Percentiles rank a stretch among this genome's conserved stretches.
phyloP scores from a whole-genome alignment of 2,888 invertebrate species.

The Coelopa pilipes region DNA sequence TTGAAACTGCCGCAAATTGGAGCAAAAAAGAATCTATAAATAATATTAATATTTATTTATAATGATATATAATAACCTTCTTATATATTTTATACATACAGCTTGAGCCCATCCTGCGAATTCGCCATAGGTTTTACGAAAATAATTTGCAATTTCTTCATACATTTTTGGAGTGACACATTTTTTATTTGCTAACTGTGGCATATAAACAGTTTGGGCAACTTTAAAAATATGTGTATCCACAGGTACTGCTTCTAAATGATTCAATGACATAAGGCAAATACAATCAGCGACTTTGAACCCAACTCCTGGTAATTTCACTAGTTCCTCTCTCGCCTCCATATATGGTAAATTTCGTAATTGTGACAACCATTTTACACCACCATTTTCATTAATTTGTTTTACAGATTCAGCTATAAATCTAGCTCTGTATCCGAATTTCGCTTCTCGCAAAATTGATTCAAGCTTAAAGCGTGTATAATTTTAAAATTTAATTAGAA shows the following conservation, averaged over 20 bases:
- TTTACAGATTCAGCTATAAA: slow-evolving; percentile 83
- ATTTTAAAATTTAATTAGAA: neutral
- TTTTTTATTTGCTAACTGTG: slow-evolving; percentile 77
- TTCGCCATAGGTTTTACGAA: slow-evolving; percentile 83
- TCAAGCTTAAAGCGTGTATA: slow-evolving; percentile 71
- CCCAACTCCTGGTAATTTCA: slow-evolving; percentile 88
- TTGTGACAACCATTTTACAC: slow-evolving; percentile 77
- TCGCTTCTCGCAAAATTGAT: slow-evolving; percentile 75
- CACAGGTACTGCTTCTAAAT: slow-evolving; percentile 89
- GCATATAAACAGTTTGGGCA: slow-evolving; percentile 82
- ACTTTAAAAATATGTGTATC: slow-evolving; percentile 97
- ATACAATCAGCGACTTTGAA: slow-evolving; percentile 98
- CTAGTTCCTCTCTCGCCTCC: slow-evolving; percentile 78
- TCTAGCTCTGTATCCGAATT: slow-evolving; percentile 89
- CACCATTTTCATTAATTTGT: slow-evolving; percentile 76
- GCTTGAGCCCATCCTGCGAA: slow-evolving; percentile 96
- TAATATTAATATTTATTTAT: neutral
- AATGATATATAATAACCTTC: neutral
- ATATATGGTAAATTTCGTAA: slow-evolving; percentile 77
- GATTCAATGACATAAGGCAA: slow-evolving; percentile 93
- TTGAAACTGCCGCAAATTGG: slow-evolving; percentile 81
- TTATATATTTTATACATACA: slow-evolving; percentile 69
- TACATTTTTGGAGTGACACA: slow-evolving; percentile 85
- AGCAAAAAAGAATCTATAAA: slow-evolving; percentile 79
- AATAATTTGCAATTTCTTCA: slow-evolving; percentile 84